Conservation (phyloP, 2,888 invertebrate species). For the Zaprionus bogoriensis region DNA sequence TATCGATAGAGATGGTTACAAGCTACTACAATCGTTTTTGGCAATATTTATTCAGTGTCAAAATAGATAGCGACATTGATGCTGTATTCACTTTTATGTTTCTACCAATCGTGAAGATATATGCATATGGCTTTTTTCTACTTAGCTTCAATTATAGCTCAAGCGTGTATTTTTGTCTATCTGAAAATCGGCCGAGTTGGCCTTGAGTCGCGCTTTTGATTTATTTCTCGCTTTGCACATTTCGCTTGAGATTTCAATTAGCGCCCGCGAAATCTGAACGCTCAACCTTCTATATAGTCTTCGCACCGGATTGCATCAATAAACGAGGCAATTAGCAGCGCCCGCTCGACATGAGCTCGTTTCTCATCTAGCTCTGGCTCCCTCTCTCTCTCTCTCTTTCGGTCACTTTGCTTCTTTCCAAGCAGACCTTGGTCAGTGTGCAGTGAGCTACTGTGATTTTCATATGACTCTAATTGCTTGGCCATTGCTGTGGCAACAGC, state of each 20-base stretch:
- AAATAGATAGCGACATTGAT: too few relatives aligned
- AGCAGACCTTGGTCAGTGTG: not conserved
- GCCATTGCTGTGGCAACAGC: slow-evolving; percentile 27
- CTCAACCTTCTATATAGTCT: not conserved
- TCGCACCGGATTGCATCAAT: slow-evolving; percentile 47
- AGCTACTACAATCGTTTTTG: too few relatives aligned
- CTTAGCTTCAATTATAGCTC: too few relatives aligned
- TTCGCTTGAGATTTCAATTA: slow-evolving; percentile 38
- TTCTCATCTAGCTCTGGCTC: slow-evolving; percentile 23
- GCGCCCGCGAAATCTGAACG: slow-evolving; percentile 38
- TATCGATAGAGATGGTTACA: too few relatives aligned
- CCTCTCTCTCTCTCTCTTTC: too few relatives aligned
- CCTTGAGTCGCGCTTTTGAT: not conserved
- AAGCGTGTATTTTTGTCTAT: too few relatives aligned
- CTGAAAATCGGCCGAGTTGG: too few relatives aligned
- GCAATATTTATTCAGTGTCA: too few relatives aligned
- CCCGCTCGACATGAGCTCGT: slow-evolving; percentile 11
- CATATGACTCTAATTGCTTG: slow-evolving; percentile 37
- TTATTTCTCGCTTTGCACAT: not conserved
- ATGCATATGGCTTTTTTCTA: too few relatives aligned
- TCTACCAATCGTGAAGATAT: too few relatives aligned
- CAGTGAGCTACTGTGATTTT: slow-evolving; percentile 17
- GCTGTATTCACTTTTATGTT: too few relatives aligned
- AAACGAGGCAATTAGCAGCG: slow-evolving; percentile 48
- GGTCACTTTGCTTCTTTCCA: too few relatives aligned